Base-by-base conservation (phyloP, 1,140 invertebrate species). In the Pogonognathellus flavescens region DNA sequence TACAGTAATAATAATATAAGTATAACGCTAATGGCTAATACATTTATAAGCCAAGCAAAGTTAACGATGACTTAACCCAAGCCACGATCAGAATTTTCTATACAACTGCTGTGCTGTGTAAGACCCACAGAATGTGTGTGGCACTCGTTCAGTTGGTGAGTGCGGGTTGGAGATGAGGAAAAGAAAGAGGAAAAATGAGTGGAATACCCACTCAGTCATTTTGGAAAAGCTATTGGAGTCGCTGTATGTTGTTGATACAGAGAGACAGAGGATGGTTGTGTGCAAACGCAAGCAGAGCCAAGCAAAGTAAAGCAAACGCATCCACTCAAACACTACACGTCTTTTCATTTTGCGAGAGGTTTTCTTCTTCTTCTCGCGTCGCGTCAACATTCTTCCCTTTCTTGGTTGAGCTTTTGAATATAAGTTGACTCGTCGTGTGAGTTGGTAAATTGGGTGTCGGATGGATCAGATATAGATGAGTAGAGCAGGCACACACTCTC, bases 381-480 rank as follows among this genome's bases (percentile, higher is more conserved):
- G 1, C 31, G 31, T 6, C 31, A 6, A 3, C 31, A 49, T 76
- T 76, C 31, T 76, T 76, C 16, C 7, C 70, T 49, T 72, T 72
- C 31, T 9, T 31, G 16, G 18, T 22, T 13, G 53, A 14, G 53
- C 11, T 14, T 41, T 60, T 22, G 25, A 22, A 76, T 41, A 41
- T 76, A 49, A 50, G 11, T 76, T 76, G 70, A 50, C 41, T 76
- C 8, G 62, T n/a, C n/a, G 55, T 59, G 10, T n/a, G 55, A 59
- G 55, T 13, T 31, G 70, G 25, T 49, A 49, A 31, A 50, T 76
- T 76, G 70, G 70, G 70, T 76, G 70, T 76, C 70, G 70, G 70
- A 76, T 76, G 70, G 70, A 76, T 76, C 70, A 76, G 70, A 76
- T 76, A 76, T 76, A 31, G 70, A 76, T 76, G 70, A 76, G 49